phyloP scores from a whole-genome alignment of 2,888 invertebrate genomes.

The Chirona hameri region DNA sequence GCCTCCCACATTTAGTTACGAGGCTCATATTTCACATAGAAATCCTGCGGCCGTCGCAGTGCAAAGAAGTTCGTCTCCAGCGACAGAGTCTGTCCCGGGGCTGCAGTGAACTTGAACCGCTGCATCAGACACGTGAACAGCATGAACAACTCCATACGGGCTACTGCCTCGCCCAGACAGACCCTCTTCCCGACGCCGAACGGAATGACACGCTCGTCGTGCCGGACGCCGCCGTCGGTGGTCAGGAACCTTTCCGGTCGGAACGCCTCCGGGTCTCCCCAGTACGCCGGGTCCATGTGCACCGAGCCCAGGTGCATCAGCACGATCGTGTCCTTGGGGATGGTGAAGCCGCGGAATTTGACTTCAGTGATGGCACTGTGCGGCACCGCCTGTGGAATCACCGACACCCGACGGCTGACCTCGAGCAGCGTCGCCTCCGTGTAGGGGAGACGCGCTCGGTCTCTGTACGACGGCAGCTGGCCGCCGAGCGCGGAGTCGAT shows the following conservation, averaged over 20 bases:
- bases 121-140: not conserved
- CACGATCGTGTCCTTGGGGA: not conserved
- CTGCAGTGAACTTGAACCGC: not conserved
- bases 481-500: conserved; percentile 39
- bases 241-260: conserved; percentile 30
- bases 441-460: conserved; percentile 13
- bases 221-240: not conserved
- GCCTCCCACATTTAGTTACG: no score
- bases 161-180: conserved; percentile 12
- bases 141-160: not conserved
- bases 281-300: conserved; percentile 6
- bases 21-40: no score
- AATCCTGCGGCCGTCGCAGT: no score
- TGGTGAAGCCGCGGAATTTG: not conserved
- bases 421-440: conserved; percentile 30
- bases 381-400: conserved; percentile 1
- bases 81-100: not conserved
- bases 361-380: not conserved
- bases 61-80: not conserved
- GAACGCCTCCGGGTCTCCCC: not conserved
- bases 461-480: conserved; percentile 33
- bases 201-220: not conserved
- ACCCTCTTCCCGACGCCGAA: conserved; percentile 13
- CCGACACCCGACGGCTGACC: not conserved
- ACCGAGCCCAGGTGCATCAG: not conserved